These are phyloP conservation scores for Heliconius charithonia DNA, from an alignment of 2,888 invertebrate genomes.

Conservation along the genomic window DNA sequence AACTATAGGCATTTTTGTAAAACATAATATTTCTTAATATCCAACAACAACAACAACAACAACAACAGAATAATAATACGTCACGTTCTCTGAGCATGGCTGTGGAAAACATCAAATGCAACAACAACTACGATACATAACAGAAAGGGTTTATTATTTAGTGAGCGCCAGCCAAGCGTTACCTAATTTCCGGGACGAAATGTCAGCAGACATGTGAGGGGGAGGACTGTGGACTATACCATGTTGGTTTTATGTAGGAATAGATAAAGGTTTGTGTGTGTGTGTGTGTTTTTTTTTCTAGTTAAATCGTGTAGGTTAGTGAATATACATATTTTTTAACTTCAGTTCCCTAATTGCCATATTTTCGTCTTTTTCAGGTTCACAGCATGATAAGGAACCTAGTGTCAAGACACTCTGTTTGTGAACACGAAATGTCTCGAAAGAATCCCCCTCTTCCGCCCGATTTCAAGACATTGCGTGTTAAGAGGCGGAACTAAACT, in stretches of 20 bases:
- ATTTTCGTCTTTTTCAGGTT: too few relatives aligned
- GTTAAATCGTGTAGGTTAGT: background rate
- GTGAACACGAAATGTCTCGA: too few relatives aligned
- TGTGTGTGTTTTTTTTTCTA: too few relatives aligned
- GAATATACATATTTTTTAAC: background rate
- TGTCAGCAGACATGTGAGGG: slow-evolving; percentile 34
- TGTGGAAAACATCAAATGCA: slow-evolving; percentile 24
- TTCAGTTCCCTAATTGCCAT: too few relatives aligned
- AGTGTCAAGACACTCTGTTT: background rate
- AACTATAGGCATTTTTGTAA: background rate
- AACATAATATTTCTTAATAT: background rate
- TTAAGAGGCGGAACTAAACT: background rate
- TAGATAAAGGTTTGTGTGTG: background rate
- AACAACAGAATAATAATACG: background rate
- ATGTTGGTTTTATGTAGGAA: slow-evolving; percentile 1
- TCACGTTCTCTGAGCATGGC: background rate
- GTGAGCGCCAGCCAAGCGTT: slow-evolving; percentile 39
- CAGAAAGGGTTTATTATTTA: slow-evolving; percentile 37
- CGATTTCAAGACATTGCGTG: background rate
- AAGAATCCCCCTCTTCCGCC: background rate
- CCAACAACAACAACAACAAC: background rate
- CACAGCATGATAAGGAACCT: background rate
- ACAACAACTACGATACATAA: slow-evolving; percentile 10
- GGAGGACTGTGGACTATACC: background rate
- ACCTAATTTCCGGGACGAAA: slow-evolving; percentile 43